Base-by-base conservation (phyloP, 2,888 invertebrate species). In the Acanthosepion pharaonis region DNA sequence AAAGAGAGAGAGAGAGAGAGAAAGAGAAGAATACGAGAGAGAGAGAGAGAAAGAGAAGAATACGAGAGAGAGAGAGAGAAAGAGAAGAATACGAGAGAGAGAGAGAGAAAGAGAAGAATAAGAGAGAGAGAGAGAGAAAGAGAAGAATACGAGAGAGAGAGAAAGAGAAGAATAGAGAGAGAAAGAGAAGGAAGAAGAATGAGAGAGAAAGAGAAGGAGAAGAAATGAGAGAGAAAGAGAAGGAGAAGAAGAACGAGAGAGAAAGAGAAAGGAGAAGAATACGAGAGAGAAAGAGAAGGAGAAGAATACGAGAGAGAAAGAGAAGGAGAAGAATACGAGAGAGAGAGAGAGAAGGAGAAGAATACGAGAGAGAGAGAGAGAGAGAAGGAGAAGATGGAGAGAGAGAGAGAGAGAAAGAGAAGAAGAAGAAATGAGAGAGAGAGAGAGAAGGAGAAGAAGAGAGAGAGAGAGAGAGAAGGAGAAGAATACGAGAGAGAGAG, bases 281-380 rank as follows among this genome's bases (percentile, higher is more conserved):
- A n/a, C n/a, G 59, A 6, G 49, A 33, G 18, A 25, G n/a, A 91
- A n/a, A n/a, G n/a, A n/a, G n/a, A n/a, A n/a, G n/a, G n/a, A n/a
- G n/a, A 64, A 51, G 55, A 92, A 25, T 25, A 55, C 5, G 42
- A 28, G 15, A 20, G n/a, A n/a, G n/a, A n/a, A 42, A 78, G 1
- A 64, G 48, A 42, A 33, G 42, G n/a, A n/a, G n/a, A 33, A 25
- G 5, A 28, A 6, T 9, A 49, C 11, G 55, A 55, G 91, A 93
- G 94, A 94, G 94, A 64, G 48, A 93, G 59, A 33, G 59, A 59
- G 59, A 94, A n/a, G n/a, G 59, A 94, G 55, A 93, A n/a, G n/a
- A n/a, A n/a, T n/a, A n/a, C n/a, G 33, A 53, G 28, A 49, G 49
- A 59, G 55, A 91, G 49, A 78, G 59, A 51, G 5, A 25, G 59